These are phyloP conservation scores for Akabosia matsudoensis DNA, from an alignment of 1,140 invertebrate species.

Conservation along the genomic window DNA sequence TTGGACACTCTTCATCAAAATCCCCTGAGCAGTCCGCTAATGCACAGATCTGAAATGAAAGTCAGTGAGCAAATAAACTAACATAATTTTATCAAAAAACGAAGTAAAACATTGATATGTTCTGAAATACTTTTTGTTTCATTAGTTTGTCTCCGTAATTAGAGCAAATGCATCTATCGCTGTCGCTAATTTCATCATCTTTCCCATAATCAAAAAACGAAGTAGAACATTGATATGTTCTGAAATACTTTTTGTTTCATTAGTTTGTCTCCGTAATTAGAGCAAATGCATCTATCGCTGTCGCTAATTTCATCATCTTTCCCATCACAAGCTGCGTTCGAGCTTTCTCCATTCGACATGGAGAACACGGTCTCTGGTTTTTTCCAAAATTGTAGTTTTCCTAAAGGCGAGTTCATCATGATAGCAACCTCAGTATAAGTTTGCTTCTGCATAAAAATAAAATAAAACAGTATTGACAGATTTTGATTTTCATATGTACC, in stretches of 20 bases:
- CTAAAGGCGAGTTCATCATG: slow-evolving; percentile 33
- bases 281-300: slow-evolving; percentile 36
- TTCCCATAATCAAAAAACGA: neutral
- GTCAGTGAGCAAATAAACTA: neutral
- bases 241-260: slow-evolving; percentile 26
- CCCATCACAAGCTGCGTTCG: neutral
- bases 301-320: neutral
- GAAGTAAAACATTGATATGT: neutral
- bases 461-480: too few relatives aligned
- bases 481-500: too few relatives aligned
- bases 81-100: neutral
- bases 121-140: slow-evolving; percentile 24
- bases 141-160: slow-evolving; percentile 32
- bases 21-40: slow-evolving; percentile 6
- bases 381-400: slow-evolving; percentile 41
- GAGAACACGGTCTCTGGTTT: slow-evolving; percentile 26
- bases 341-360: neutral
- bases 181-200: slow-evolving; percentile 20
- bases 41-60: slow-evolving; percentile 38
- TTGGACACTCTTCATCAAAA: slow-evolving; percentile 23
- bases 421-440: slow-evolving; percentile 36
- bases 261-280: slow-evolving; percentile 30
- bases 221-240: neutral
- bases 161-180: slow-evolving; percentile 35
- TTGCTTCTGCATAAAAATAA: slow-evolving; percentile 24